Base-by-base conservation (phyloP, 2,888 invertebrate species). In the Drosophila flavopinicola region DNA sequence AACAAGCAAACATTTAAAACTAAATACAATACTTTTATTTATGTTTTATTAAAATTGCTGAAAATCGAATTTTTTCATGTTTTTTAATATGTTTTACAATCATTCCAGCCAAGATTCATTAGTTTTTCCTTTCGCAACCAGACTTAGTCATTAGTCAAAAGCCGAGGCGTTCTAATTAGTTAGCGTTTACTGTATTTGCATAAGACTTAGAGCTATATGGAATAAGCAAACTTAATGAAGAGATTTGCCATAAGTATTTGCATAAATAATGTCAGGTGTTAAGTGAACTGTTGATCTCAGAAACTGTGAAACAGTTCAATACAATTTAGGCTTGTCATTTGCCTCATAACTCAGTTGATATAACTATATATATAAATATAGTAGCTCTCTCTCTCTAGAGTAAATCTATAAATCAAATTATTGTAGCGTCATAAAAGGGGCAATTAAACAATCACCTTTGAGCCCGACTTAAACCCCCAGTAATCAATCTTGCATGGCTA, bases 401-500 rank as follows among this genome's bases (percentile, higher is more conserved):
- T 37, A 32, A 57, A 37, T 29, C 25, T 13, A 45, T 49, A 17
- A 33, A 48, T 60, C 33, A 39, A 53, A 6, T 64, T 3, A 29
- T 45, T 37, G 23, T 23, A 27, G 6, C 10, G 41, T 47, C 51
- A 48, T 60, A 25, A 52, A 56, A 57, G 54, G 66, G 42, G 35
- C 54, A 71, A 66, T 69, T 71, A 48, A 69, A 47, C 32, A 33
- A 33, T 13, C 32, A 64, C 29, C 24, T 37, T 49, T 44, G 20
- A 37, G 11, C 44, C 11, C 17, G 23, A 10, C n/a, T 13, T 17
- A 17, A 25, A 20, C 1, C 6, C 30, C 24, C 9, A 29, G 39
- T 10, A 38, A 72, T 72, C 47, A 66, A 72, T 52, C 60, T 56
- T 44, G 60, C 51, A 29, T 60, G 56, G 54, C 24, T 49, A 33